These are phyloP conservation scores for Acyrthosiphon pisum DNA, from an alignment of 1,140 invertebrate genomes.

Conservation along the genomic window DNA sequence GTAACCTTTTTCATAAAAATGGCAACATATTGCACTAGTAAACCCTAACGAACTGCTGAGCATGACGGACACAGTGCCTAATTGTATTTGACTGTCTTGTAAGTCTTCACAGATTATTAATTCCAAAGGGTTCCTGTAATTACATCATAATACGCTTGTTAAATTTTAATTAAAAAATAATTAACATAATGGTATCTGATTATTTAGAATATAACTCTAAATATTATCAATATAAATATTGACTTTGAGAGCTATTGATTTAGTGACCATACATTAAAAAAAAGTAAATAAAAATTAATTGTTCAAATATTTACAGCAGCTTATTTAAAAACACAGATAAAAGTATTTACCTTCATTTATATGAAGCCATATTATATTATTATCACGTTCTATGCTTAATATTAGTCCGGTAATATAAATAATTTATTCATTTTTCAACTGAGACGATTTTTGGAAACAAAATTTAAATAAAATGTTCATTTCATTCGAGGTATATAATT, in stretches of 20 bases:
- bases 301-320: background rate
- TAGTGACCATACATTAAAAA: background rate
- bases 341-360: background rate
- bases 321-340: background rate
- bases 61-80: background rate
- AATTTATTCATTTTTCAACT: background rate
- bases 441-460: background rate
- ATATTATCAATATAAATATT: background rate
- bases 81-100: background rate
- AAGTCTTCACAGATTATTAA: background rate
- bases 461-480: background rate
- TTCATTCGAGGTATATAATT: background rate
- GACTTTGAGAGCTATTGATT: no score
- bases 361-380: no score
- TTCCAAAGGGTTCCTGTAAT: background rate
- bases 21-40: background rate
- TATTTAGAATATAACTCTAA: no score
- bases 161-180: background rate
- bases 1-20: slow-evolving; percentile 25
- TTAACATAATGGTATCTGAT: no score
- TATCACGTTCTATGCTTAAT: background rate
- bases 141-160: background rate
- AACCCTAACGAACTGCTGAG: background rate
- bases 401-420: background rate
- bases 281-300: background rate